Percentiles rank a stretch among this genome's conserved stretches.
These are phyloP conservation scores for Tetragonula carbonaria DNA, from an alignment of 2,888 invertebrate species.

Conservation along the genomic window DNA sequence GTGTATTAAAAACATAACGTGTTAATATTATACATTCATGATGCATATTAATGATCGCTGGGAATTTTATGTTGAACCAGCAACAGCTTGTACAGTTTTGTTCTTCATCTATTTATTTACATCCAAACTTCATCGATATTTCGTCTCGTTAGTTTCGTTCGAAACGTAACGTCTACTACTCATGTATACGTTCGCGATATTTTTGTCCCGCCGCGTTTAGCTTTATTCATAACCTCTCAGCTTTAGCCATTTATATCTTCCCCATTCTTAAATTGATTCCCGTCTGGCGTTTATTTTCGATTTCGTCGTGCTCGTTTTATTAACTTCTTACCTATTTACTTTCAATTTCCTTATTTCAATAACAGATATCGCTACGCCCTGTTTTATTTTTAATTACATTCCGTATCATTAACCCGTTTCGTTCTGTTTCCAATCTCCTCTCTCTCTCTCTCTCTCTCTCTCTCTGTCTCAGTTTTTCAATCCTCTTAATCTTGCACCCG, in stretches of 20 bases:
- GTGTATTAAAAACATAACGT: no score
- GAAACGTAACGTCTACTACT: no score
- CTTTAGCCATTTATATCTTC: neutral
- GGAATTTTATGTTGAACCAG: no score
- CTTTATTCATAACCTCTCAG: neutral
- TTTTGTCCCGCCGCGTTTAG: neutral
- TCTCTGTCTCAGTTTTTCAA: neutral
- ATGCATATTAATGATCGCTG: no score
- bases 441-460: no score
- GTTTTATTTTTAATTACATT: neutral
- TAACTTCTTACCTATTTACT: neutral
- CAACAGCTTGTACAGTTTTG: no score
- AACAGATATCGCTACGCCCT: neutral
- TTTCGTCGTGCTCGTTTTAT: neutral
- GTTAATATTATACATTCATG: no score
- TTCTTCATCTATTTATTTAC: no score
- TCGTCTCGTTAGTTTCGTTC: no score
- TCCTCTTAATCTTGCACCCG: neutral
- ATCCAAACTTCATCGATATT: no score
- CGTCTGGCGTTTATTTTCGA: conserved; percentile 3
- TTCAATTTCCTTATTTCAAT: neutral
- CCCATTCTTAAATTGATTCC: neutral
- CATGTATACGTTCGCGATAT: neutral
- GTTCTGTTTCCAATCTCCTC: neutral
- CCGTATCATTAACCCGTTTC: neutral